Conservation (phyloP, 2,888 invertebrate species). For the Boloria euphrosyne region DNA sequence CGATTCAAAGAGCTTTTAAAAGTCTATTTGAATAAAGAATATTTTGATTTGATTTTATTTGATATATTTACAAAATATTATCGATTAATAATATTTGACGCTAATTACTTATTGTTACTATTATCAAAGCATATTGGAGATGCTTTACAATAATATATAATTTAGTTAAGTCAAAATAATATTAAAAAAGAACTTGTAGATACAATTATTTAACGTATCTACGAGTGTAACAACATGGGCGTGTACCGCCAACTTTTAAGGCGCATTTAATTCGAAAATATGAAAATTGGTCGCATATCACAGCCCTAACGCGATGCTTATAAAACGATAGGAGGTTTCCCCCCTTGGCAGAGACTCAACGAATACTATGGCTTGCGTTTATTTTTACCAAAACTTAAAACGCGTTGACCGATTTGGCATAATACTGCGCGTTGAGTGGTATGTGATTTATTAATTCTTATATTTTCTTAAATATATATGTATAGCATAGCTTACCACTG, state of each 20-base stretch:
- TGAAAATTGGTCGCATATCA: slow-evolving; percentile 11
- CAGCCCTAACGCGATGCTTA: slow-evolving; percentile 23
- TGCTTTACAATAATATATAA: too few relatives aligned
- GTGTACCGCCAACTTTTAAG: not conserved
- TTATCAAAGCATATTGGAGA: too few relatives aligned
- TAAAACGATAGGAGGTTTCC: slow-evolving; percentile 28
- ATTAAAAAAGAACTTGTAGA: too few relatives aligned
- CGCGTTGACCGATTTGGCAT: slow-evolving; percentile 51
- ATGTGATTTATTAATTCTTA: slow-evolving; percentile 30
- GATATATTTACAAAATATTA: too few relatives aligned
- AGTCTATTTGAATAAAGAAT: too few relatives aligned
- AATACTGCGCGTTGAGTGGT: slow-evolving; percentile 41
- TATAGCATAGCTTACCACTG: not conserved
- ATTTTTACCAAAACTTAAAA: slow-evolving; percentile 47
- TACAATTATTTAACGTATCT: too few relatives aligned
- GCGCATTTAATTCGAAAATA: slow-evolving; percentile 5
- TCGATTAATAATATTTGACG: too few relatives aligned
- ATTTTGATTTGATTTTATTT: too few relatives aligned
- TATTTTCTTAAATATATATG: not conserved
- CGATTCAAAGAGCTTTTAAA: too few relatives aligned
- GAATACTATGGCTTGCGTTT: slow-evolving; percentile 38
- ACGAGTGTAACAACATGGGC: too few relatives aligned
- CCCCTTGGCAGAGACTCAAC: slow-evolving; percentile 44
- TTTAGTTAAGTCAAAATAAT: too few relatives aligned
- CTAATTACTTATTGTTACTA: too few relatives aligned